Evolutionary conservation across 2,888 invertebrate genomes (phyloP), one percentile per base, ranked within the genome.

Genomic region (Mythimna vitellina): DNA sequence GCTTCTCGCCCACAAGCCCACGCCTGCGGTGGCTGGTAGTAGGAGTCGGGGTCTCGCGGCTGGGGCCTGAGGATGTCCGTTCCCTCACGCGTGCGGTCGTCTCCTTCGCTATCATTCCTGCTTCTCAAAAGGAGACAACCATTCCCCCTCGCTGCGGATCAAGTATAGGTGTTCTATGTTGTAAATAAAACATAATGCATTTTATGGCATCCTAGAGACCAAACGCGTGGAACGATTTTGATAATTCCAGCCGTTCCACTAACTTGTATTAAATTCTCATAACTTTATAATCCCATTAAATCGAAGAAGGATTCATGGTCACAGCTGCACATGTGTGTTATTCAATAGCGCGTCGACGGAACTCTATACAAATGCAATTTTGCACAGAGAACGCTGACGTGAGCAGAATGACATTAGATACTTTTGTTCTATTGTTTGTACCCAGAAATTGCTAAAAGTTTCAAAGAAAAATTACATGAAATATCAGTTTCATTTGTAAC

Each of bases 351-450:
- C 67, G 10, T 65, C 70, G 65, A 58, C 53, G 65, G 64, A 84
- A 82, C 68, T 79, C 68, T 65, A 78, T 76, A 79, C 70, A 84
- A 82, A 82, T 76, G 70, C 82, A 84, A 82, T 84, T 81, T 84
- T 70, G 69, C 76, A 65, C 66, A 75, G 70, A 73, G 62, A 64
- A 78, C 57, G 66, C 70, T 84, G 76, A 82, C 79, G 79, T 84
- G 84, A 76, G 63, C 56, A 58, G 82, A 78, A 84, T 82, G 54
- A 69, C 67, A 78, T 51, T 65, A 54, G 65, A 78, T 63, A 76
- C 69, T 78, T 73, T 73, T 66, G 32, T 82, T 57, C 56, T 46
- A 53, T 65, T 78, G 63, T 78, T 82, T 80, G 73, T 74, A 61
- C 17, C 51, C 46, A 29, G 53, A 64, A 64, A 57, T 56, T 78